Conservation (phyloP, 2,113 vertebrate species). For the cattle (Bos taurus) region DNA sequence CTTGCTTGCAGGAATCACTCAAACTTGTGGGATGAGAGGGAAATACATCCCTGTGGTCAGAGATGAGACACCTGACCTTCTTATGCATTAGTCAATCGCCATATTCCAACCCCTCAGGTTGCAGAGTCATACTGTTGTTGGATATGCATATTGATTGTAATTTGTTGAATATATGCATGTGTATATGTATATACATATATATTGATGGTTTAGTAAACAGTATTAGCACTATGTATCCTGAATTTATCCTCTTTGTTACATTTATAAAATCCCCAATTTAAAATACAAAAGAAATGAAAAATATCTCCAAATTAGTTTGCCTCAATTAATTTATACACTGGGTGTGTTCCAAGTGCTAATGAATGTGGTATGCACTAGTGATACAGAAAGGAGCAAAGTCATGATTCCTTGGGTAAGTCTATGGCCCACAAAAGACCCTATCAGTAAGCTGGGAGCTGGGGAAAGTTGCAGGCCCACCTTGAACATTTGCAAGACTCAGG, state of each 20-base stretch:
- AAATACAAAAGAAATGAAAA: slow-evolving; percentile 18
- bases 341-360: neutral
- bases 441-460: neutral
- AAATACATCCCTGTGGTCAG: neutral
- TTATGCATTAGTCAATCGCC: neutral
- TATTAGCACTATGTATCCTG: neutral
- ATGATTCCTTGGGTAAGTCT: neutral
- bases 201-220: neutral
- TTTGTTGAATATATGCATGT: neutral
- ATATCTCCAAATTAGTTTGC: neutral
- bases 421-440: neutral
- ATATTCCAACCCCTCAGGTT: neutral
- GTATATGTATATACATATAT: neutral
- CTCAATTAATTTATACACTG: neutral
- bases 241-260: slow-evolving; percentile 19
- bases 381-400: neutral
- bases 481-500: neutral
- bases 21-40: neutral
- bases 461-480: neutral
- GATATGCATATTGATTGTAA: neutral
- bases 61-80: neutral
- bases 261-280: slow-evolving; percentile 6
- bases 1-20: neutral
- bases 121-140: neutral
- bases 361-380: neutral